Evolutionary conservation across 1,140 invertebrate species (phyloP), one percentile per base, ranked within the genome.

Genomic region (Pinna nobilis): DNA sequence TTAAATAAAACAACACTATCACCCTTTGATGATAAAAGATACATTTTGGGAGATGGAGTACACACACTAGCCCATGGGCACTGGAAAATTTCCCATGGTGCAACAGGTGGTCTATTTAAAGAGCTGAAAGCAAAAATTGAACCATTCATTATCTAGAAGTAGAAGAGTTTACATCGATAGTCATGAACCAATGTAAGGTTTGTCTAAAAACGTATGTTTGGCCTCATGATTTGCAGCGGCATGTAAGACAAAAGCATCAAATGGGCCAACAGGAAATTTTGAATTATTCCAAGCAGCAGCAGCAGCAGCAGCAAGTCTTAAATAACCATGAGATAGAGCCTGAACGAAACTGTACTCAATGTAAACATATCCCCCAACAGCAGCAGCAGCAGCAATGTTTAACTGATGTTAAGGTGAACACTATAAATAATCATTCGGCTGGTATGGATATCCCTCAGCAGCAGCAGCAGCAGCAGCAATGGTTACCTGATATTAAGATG

Each of bases 1-100:
- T 25, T 71, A 4, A 67, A 47, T 9, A 72, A 77, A 23, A 49
- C 57, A 28, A 53, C 69, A 25, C 37, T 77, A 7, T 71, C 69
- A 0, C 51, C 74, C 1, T 67, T 50, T 50, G 63, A 72, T 49
- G 64, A 77, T 41, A 77, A 77, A 39, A 3, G 74, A 4, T 50
- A 61, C 20, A 47, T 77, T 3, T 25, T 71, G 35, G 35, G 57
- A 55, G 50, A 57, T 33, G 51, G 70, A 32, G 47, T 61, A 39
- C 18, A 55, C 7, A 53, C 32, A 63, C 28, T 68, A 47, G 63
- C 63, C 25, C 51, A 74, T 67, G 70, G 70, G 28, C 70, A 71
- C 60, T 67, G n/a, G 30, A 70, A 37, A 23, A 47, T 61, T n/a
- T 20, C 59, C 18, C 59, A 61, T n/a, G 13, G 39, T 37, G 33